Base-by-base conservation (phyloP, 92 coral and sea anemone species). In the Nematostella vectensis region DNA sequence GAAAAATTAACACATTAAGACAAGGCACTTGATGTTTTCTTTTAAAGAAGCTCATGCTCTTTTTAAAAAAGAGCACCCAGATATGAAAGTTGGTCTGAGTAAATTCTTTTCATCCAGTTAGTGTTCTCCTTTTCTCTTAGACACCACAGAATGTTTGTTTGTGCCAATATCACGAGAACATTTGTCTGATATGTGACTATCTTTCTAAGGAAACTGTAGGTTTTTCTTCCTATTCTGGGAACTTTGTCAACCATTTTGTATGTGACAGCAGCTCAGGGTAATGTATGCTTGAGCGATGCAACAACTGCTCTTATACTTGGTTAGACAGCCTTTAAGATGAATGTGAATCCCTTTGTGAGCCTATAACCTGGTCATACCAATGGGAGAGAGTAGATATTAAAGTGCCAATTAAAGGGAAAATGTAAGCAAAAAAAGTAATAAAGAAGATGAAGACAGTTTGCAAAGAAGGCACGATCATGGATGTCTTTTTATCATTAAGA, bases 121-220 rank as follows among this genome's bases (percentile, higher is more conserved):
- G 69, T 69, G 77, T 77, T 16, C 42, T 70, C 33, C 71, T 76
- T 4, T 63, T 63, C 29, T 42, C 84, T 11, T 52, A 68, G 13
- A 77, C 59, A 56, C 72, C 77, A 55, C 22, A 64, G 30, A 29
- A 77, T 55, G 83, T 77, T n/a, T 77, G 68, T 48, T 74, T 77
- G 27, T 77, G 84, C 44, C 59, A 16, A 55, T 55, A 62, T 45
- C 78, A 62, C 27, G 71, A 45, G 31, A 62, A 71, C 31, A 22
- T 62, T 42, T 59, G 56, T 37, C 31, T 42, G 36, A 58, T 62
- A 27, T 71, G 71, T 61, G 81, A 66, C 19, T 74, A 65, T 31
- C 69, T 74, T 3, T 27, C 37, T 47, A 74, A 74, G 61, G 74
- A 66, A 40, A 25, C 48, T 15, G 17, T 54, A 16, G 47, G 50